Conservation (phyloP, 1,140 invertebrate genomes). For the Drosophila biarmipes region DNA sequence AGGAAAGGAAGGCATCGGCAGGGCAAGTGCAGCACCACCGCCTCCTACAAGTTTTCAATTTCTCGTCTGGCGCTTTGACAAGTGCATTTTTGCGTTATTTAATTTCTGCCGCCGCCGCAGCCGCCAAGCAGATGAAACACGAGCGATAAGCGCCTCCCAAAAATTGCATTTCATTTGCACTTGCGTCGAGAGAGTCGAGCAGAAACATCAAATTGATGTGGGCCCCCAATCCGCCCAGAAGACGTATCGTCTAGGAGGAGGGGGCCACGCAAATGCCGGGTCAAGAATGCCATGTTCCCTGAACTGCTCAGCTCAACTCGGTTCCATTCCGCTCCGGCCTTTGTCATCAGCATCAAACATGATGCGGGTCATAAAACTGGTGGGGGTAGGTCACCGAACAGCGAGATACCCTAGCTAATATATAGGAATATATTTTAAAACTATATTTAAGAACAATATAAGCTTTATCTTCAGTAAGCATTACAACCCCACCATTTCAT, state of each 20-base stretch:
- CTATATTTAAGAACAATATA: too few species aligned
- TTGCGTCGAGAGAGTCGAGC: slow-evolving; percentile 24
- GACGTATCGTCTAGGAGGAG: slow-evolving; percentile 27
- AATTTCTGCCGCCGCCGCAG: slow-evolving; percentile 53
- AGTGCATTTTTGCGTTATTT: slow-evolving; percentile 67
- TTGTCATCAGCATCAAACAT: slow-evolving; percentile 76
- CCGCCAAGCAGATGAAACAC: slow-evolving; percentile 52
- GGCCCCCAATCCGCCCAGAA: slow-evolving; percentile 34
- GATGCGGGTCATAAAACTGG: slow-evolving; percentile 70
- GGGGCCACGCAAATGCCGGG: slow-evolving; percentile 29
- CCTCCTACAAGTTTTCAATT: slow-evolving; percentile 73
- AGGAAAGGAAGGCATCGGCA: slow-evolving; percentile 16
- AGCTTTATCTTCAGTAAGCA: too few species aligned
- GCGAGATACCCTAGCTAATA: slow-evolving; percentile 33
- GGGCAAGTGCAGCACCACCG: slow-evolving; percentile 33
- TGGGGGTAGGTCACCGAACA: neutral
- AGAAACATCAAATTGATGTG: slow-evolving; percentile 39
- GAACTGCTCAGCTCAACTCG: slow-evolving; percentile 13
- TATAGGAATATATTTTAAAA: too few species aligned
- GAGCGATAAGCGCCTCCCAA: slow-evolving; percentile 61
- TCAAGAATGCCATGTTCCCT: slow-evolving; percentile 42
- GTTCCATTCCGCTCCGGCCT: slow-evolving; percentile 21
- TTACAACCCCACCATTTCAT: too few species aligned
- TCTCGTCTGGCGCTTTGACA: slow-evolving; percentile 65
- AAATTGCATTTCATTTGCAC: slow-evolving; percentile 77